Percentiles rank a stretch among this genome's conserved stretches.
phyloP scores from a whole-genome alignment of 2,113 vertebrate genomes.

The Pseudopodoces humilis region DNA sequence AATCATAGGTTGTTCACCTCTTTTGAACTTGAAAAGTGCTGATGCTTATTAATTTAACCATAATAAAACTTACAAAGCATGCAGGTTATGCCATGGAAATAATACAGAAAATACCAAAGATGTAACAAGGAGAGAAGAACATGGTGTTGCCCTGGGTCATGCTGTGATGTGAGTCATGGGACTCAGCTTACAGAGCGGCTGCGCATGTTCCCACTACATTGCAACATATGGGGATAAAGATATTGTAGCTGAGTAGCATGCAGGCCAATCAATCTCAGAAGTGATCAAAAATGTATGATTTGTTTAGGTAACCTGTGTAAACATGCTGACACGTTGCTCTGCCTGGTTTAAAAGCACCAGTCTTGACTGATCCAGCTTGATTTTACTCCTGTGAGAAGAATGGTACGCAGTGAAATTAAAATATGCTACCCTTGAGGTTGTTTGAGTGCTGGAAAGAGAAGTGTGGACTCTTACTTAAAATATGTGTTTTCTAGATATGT shows the following conservation, averaged over 20 bases:
- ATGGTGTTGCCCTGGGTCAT: constrained; percentile 50
- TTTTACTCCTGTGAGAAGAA: constrained; percentile 82
- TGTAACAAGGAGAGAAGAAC: constrained; percentile 30
- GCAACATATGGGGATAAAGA: constrained; percentile 71
- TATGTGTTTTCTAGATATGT: not conserved
- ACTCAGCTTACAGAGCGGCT: constrained; percentile 42
- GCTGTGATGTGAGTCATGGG: constrained; percentile 59
- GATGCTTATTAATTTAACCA: constrained; percentile 23
- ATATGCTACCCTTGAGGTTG: not conserved
- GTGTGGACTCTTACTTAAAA: not conserved
- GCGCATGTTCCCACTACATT: constrained; percentile 53
- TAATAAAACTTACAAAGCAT: constrained; percentile 55
- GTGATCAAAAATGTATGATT: constrained; percentile 67
- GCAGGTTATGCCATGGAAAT: constrained; percentile 57
- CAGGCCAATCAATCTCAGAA: constrained; percentile 72
- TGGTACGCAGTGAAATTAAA: constrained; percentile 63
- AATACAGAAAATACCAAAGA: constrained; percentile 44
- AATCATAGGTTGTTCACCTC: not conserved
- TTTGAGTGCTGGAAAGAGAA: constrained; percentile 34
- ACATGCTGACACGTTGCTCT: constrained; percentile 75
- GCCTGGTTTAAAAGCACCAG: constrained; percentile 79
- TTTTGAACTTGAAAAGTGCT: not conserved
- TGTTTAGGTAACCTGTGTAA: constrained; percentile 77
- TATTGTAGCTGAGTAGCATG: constrained; percentile 74
- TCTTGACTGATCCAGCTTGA: constrained; percentile 74